Base-by-base conservation (phyloP, 2,888 invertebrate genomes). In the Campoplex nolae region DNA sequence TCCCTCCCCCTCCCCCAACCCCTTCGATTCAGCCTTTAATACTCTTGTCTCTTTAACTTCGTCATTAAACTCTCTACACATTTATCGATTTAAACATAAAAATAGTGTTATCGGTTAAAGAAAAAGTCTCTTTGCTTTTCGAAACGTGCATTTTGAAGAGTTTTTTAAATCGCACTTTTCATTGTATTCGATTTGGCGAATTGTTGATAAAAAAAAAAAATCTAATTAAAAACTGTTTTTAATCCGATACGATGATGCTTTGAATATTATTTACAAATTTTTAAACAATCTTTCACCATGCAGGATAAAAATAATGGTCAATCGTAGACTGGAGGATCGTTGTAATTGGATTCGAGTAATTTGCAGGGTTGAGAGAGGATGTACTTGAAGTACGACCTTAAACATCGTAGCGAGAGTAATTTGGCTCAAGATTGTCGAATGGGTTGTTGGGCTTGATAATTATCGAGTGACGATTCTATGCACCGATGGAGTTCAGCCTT, bases 11-110 rank as follows among this genome's bases (percentile, higher is more conserved):
- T 23, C 23, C 23, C 23, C 23, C 23, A 23, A 23, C 23, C 23
- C 23, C 23, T 23, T 42, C 74, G 76, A 85, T 85, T 87, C 83
- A 83, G 88, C 83, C 80, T 85, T 73, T 80, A 65, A 73, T 51
- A 65, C 51, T 45, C 62, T 58, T 48, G 58, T 70, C 56, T 48
- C 76, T 42, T 28, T 42, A 56, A 56, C 45, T 79, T 51, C n/a
- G 8, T 56, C 54, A 42, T 23, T 79, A 9, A 28, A 28, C 28
- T 9, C 8, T 13, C 13, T 32, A 1, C 35, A 38, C 18, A 16
- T n/a, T 35, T 35, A 56, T 23, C 6, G 16, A 16, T 54, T 2
- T 56, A 23, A 8, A 4, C 28, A 28, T 3, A 28, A 58, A 11
- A 58, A 58, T 58, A 4, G 28, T 58, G 28, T 58, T 13, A 32